A percentile compares a stretch with the other conserved stretches of the same genome.
phyloP scores from a whole-genome alignment of 2,888 invertebrate genomes.

The Taenaris catops region DNA sequence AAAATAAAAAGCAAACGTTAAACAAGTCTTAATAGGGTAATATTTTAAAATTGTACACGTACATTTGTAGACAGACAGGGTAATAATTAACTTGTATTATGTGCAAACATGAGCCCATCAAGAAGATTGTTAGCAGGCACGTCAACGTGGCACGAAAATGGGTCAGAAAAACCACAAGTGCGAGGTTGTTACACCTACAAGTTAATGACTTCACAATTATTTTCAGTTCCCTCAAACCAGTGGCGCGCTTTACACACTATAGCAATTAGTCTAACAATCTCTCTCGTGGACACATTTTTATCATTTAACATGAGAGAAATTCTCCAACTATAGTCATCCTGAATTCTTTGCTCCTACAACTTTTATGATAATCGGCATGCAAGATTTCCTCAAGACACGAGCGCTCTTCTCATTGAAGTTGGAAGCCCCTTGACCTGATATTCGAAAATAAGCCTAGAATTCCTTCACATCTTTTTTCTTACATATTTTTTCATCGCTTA shows the following conservation, averaged over 20 bases:
- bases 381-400: constrained; percentile 24
- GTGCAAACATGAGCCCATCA: constrained; percentile 60
- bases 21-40: constrained; percentile 46
- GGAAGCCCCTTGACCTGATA: constrained; percentile 25
- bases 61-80: constrained; percentile 37
- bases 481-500: constrained; percentile 16
- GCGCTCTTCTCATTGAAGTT: constrained; percentile 22
- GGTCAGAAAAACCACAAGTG: constrained; percentile 40
- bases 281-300: constrained; percentile 19
- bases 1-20: constrained; percentile 18
- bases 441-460: constrained; percentile 25
- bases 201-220: constrained; percentile 25
- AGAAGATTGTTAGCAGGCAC: constrained; percentile 61
- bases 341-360: constrained; percentile 19
- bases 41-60: constrained; percentile 40
- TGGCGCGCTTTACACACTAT: constrained; percentile 14
- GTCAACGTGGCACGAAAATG: constrained; percentile 40
- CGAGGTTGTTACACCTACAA: constrained; percentile 37
- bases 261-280: constrained; percentile 24
- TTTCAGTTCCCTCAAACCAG: constrained; percentile 18
- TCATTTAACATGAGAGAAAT: constrained; percentile 17
- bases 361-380: constrained; percentile 25
- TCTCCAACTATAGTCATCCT: constrained; percentile 17
- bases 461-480: constrained; percentile 20
- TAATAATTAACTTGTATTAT: constrained; percentile 56